Evolutionary conservation across 2,888 invertebrate genomes (phyloP).

Genomic region (Drosophila affinis): DNA sequence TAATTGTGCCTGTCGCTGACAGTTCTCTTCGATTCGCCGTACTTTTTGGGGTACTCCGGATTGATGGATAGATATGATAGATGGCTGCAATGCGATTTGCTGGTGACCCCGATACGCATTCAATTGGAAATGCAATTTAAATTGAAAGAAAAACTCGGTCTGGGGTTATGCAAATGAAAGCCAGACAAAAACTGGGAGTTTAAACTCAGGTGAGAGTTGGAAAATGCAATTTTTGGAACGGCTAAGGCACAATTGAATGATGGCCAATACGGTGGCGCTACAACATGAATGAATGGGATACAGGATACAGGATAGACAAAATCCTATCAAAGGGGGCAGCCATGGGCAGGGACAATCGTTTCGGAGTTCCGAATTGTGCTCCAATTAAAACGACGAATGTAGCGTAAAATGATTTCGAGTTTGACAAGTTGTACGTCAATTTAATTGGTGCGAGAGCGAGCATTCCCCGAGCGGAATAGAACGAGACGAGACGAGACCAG

Average conservation of each 20-base stretch:
- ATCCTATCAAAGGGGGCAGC: not conserved
- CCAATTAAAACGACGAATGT: constrained; percentile 75
- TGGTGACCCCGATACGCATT: constrained; percentile 47
- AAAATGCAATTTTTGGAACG: too few species aligned
- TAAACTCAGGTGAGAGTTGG: not conserved
- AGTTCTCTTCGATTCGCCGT: constrained; percentile 33
- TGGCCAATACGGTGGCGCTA: constrained; percentile 5
- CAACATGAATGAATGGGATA: constrained; percentile 14
- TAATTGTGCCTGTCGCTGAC: constrained; percentile 56
- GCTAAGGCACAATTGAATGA: constrained; percentile 10
- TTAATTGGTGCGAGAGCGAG: constrained; percentile 69
- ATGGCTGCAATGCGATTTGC: constrained; percentile 36
- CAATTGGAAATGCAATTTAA: constrained; percentile 46
- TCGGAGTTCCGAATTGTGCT: constrained; percentile 46
- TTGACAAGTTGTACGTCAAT: constrained; percentile 73
- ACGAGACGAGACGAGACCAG: too few species aligned
- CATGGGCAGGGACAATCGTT: not conserved
- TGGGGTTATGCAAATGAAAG: not conserved
- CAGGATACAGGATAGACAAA: not conserved
- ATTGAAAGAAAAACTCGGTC: not conserved
- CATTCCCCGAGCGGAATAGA: too few species aligned
- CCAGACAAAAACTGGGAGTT: not conserved
- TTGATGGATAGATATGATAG: constrained; percentile 16
- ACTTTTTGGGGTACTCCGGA: too few species aligned
- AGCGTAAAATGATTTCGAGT: constrained; percentile 69